Conservation (phyloP, 30 jellyfish, hydroid and myxozoan genomes). For the Clytia hemisphaerica region DNA sequence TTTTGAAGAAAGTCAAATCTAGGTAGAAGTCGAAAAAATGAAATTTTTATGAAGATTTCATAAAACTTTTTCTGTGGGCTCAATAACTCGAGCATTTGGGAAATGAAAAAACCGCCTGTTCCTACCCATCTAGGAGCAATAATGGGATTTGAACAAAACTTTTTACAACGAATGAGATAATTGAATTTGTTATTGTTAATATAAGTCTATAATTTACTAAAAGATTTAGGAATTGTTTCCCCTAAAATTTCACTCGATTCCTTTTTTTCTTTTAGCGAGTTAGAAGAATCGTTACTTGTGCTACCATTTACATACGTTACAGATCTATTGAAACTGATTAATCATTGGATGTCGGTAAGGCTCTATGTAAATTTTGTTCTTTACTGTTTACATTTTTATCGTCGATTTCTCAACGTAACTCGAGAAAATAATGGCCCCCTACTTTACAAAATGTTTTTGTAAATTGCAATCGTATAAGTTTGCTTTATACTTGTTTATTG, state of each 20-base stretch:
- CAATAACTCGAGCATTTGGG: too few species aligned
- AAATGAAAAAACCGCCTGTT: too few species aligned
- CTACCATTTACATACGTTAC: slow-evolving; percentile 82
- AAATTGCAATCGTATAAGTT: too few species aligned
- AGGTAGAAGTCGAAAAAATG: too few species aligned
- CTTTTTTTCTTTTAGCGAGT: slow-evolving; percentile 46
- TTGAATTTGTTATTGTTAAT: not conserved
- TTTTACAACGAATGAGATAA: not conserved
- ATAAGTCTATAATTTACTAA: not conserved
- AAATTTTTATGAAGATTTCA: not conserved
- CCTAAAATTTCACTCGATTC: too few species aligned
- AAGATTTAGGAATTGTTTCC: not conserved
- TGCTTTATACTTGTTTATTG: too few species aligned
- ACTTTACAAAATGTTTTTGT: too few species aligned
- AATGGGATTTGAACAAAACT: not conserved
- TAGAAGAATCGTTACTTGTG: slow-evolving; percentile 86
- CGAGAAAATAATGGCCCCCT: too few species aligned
- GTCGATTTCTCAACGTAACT: too few species aligned
- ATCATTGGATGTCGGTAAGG: slow-evolving; percentile 76
- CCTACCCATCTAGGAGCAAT: too few species aligned
- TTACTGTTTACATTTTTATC: too few species aligned
- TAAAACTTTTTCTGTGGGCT: not conserved
- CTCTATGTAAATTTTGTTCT: too few species aligned
- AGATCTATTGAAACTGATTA: slow-evolving; percentile 61
- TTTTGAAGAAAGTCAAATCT: slow-evolving; percentile 51